phyloP scores from a whole-genome alignment of 1,140 invertebrate species.

The Copidosoma floridanum region DNA sequence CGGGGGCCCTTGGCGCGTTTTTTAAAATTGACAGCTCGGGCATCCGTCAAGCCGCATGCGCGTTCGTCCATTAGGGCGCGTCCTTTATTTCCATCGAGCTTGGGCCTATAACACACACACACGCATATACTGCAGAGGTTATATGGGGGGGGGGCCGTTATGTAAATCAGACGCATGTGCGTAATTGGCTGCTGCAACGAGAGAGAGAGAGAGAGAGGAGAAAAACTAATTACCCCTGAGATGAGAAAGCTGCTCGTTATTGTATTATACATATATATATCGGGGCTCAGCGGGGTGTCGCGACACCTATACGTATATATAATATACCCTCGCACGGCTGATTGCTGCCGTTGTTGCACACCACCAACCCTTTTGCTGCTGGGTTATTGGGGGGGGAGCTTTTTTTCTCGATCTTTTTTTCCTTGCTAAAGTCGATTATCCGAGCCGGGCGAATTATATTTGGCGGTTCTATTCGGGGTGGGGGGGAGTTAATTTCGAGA shows the following conservation, averaged over 20 bases:
- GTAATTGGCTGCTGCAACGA: conserved; percentile 50
- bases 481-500: too few relatives aligned
- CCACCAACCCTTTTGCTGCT: not conserved
- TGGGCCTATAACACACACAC: conserved; percentile 34
- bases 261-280: too few relatives aligned
- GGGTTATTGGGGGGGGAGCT: too few relatives aligned
- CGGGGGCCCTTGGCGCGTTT: conserved; percentile 38
- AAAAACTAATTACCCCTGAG: conserved; percentile 43
- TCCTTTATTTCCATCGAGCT: conserved; percentile 25
- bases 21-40: conserved; percentile 50
- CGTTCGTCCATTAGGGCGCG: too few relatives aligned
- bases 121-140: conserved; percentile 5
- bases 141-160: conserved; percentile 42
- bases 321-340: too few relatives aligned
- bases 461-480: too few relatives aligned
- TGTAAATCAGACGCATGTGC: conserved; percentile 48
- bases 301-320: too few relatives aligned
- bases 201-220: conserved; percentile 11
- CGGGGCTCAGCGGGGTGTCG: conserved; percentile 49
- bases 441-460: too few relatives aligned
- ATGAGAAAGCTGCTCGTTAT: conserved; percentile 31
- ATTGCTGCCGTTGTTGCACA: not conserved
- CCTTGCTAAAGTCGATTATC: too few relatives aligned
- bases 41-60: conserved; percentile 40
- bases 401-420: too few relatives aligned